Evolutionary conservation across 2,113 vertebrate genomes (phyloP), one percentile per base, ranked within the genome.

Genomic region (Blennius ocellaris): DNA sequence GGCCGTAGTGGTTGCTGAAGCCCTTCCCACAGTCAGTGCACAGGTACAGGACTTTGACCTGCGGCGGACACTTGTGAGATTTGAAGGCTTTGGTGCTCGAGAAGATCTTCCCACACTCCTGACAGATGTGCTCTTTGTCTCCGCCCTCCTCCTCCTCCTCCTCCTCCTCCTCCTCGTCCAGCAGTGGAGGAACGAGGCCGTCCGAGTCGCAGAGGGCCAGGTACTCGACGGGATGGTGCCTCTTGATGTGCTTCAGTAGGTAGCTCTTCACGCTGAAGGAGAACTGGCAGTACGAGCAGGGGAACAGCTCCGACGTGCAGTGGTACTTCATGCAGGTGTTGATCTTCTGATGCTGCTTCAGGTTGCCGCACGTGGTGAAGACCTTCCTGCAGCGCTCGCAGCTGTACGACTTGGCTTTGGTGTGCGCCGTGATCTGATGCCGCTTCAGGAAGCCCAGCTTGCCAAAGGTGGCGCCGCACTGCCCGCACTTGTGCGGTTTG

Each of bases 241-340:
- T 86, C 69, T 92, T 91, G 36, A 93, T 49, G 84, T 95, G 94
- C 50, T 95, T 95, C 10, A 85, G 52, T 0, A 95, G 89, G 81
- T 93, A 94, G 69, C 81, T 93, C 84, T 92, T 92, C 52, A 85
- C 74, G 0, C 92, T 94, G 82, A 95, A 95, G 73, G 94, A 95
- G 73, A 94, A 94, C 36, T 91, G 86, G 57, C 94, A 95, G 69
- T 89, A 87, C 0, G 87, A 51, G 65, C 94, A 95, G 0, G 91
- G 58, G 76, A 90, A 94, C 4, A 92, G 85, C 81, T 90, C 85
- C 0, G 93, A 86, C 0, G 84, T 66, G 57, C 78, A 86, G 70
- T 90, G 89, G 2, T 89, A 84, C 69, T 87, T 87, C 66, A 81
- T 76, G 10, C 91, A 93, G 0, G 67, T 70, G 38, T 93, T 89